Evolutionary conservation across 2,113 vertebrate genomes (phyloP).

Genomic region (Cranoglanis bouderius): DNA sequence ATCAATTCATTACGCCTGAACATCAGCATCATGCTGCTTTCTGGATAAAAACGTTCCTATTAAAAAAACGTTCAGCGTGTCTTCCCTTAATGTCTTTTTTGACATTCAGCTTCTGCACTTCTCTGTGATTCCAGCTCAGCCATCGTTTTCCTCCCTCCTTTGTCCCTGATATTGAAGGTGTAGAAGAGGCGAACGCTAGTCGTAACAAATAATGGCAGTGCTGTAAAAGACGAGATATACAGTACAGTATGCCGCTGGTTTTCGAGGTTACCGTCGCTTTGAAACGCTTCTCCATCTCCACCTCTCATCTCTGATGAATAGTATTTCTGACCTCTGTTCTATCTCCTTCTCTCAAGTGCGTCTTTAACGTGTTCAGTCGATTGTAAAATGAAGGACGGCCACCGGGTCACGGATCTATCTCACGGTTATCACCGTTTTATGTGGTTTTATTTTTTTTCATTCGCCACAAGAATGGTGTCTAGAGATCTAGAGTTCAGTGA

Average conservation of each 20-base stretch:
- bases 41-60: not conserved
- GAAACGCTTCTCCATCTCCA: not conserved
- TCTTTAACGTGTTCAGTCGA: slow-evolving; percentile 4
- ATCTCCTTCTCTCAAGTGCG: not conserved
- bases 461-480: not conserved
- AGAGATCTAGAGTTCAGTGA: not conserved
- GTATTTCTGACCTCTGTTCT: slow-evolving; percentile 10
- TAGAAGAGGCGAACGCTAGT: not conserved
- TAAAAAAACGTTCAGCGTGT: not conserved
- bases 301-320: slow-evolving; percentile 6
- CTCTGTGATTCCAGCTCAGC: not conserved
- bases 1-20: not conserved
- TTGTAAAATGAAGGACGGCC: slow-evolving; percentile 6
- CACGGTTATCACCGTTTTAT: not conserved
- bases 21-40: not conserved
- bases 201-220: no score
- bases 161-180: not conserved
- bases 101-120: not conserved
- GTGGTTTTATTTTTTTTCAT: not conserved
- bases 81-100: no score
- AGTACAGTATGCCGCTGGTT: not conserved
- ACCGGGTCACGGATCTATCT: not conserved
- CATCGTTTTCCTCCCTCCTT: not conserved
- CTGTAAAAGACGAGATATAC: not conserved
- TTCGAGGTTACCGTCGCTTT: not conserved